Base-by-base conservation (phyloP, 2,888 invertebrate genomes). In the Cerceris ruficornis region DNA sequence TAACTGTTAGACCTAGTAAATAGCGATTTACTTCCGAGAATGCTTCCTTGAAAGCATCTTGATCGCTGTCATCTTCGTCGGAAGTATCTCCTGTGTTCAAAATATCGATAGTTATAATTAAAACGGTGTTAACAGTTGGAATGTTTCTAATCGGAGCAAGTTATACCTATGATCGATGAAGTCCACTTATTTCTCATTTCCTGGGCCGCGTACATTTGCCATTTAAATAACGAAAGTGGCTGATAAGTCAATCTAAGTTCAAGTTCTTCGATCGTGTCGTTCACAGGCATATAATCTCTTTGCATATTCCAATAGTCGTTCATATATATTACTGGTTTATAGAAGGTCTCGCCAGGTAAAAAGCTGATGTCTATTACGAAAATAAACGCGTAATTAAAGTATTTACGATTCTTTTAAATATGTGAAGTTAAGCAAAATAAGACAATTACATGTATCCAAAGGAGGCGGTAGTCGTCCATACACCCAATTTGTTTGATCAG, bases 231-330 rank as follows among this genome's bases (percentile, higher is more conserved):
- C 70, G 98, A 97, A 77, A 99, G 93, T 0, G 99, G 99, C 90
- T 98, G 97, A 90, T 95, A 97, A 13, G 96, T 96, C 75, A 98
- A 88, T 79, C 94, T 94, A 15, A 98, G 93, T 52, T 95, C 94
- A 49, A 97, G 92, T 88, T 94, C 95, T 87, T 95, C 94, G 8
- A 96, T 95, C 0, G 98, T 97, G 67, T 96, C 95, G 92, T 98
- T 98, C 71, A 99, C 95, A 0, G 98, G 98, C 77, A 95, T 95
- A 93, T 99, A 99, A 89, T 99, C 99, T 75, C 97, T 94, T 91
- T 98, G 96, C 94, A 99, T 96, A 91, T 99, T 99, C 99, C 99
- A 99, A 92, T 98, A 99, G 88, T 99, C 98, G 93, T 99, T 99
- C 77, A 97, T 94, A 92, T 97, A 99, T 58, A 99, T 93, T 57